These are phyloP conservation scores for Synanceia verrucosa DNA, from an alignment of 2,797 vertebrate species.

Conservation along the genomic window DNA sequence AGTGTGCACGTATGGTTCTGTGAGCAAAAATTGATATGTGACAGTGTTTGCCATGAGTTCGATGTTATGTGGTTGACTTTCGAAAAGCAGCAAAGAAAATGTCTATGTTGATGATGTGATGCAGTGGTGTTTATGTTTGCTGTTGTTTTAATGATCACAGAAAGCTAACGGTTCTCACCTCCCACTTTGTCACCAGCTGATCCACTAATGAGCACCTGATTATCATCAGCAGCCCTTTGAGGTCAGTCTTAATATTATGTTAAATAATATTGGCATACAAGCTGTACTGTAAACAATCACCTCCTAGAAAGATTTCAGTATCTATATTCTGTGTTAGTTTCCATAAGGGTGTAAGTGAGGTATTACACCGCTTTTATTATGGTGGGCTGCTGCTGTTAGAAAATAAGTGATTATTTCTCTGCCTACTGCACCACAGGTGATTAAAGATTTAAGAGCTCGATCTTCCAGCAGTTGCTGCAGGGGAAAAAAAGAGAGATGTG, in stretches of 20 bases:
- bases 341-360: slow-evolving; percentile 38
- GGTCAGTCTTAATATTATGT: slow-evolving; percentile 2
- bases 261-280: slow-evolving; percentile 25
- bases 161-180: slow-evolving; percentile 6
- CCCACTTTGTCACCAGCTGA: slow-evolving; percentile 10
- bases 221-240: slow-evolving; percentile 24
- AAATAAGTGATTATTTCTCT: slow-evolving; percentile 79
- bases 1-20: background rate
- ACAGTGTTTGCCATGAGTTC: background rate
- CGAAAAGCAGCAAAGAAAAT: background rate
- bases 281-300: slow-evolving; percentile 18
- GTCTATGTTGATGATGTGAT: background rate
- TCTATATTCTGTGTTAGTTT: slow-evolving; percentile 34
- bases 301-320: slow-evolving; percentile 20
- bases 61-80: background rate
- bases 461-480: slow-evolving; percentile 64
- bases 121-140: background rate
- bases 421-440: slow-evolving; percentile 74
- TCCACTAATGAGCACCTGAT: slow-evolving; percentile 22
- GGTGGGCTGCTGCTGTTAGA: slow-evolving; percentile 60
- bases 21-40: background rate
- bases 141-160: background rate
- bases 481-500: slow-evolving; percentile 40
- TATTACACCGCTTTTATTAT: slow-evolving; percentile 54
- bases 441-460: slow-evolving; percentile 80